Conservation (phyloP, 2,888 invertebrate genomes). For the Drosophila kanekoi region DNA sequence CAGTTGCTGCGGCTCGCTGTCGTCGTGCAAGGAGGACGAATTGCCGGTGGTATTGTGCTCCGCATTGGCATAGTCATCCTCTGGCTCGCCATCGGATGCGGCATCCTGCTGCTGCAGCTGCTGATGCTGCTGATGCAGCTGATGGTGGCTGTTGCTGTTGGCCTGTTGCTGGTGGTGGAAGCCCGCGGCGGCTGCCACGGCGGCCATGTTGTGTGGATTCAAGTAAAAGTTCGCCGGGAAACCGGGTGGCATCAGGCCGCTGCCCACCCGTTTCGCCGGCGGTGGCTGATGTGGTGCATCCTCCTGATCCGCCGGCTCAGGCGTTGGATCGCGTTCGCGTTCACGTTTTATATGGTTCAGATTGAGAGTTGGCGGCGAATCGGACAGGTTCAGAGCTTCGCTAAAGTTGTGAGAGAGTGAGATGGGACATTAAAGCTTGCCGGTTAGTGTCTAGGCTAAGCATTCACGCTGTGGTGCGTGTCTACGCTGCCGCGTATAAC, state of each 20-base stretch:
- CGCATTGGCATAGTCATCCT: slow-evolving; percentile 66
- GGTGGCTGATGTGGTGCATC: slow-evolving; percentile 87
- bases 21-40: slow-evolving; percentile 68
- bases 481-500: slow-evolving; percentile 1
- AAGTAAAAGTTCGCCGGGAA: slow-evolving; percentile 79
- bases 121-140: slow-evolving; percentile 54
- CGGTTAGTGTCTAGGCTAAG: slow-evolving; percentile 39
- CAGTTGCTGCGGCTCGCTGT: slow-evolving; percentile 63
- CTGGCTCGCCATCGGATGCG: slow-evolving; percentile 72
- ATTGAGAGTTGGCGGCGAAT: slow-evolving; percentile 86
- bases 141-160: slow-evolving; percentile 41
- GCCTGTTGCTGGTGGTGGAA: slow-evolving; percentile 55
- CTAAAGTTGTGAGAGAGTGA: slow-evolving; percentile 80
- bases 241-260: slow-evolving; percentile 63
- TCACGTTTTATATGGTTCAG: slow-evolving; percentile 86
- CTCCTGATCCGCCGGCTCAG: slow-evolving; percentile 84
- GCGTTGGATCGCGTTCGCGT: slow-evolving; percentile 84
- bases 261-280: slow-evolving; percentile 86
- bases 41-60: slow-evolving; percentile 77
- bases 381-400: slow-evolving; percentile 94
- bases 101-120: slow-evolving; percentile 59
- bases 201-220: slow-evolving; percentile 76
- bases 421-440: slow-evolving; percentile 10
- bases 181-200: slow-evolving; percentile 65
- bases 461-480: slow-evolving; percentile 2